Evolutionary conservation across 2,797 vertebrate species (phyloP).

Genomic region (Crenuchus spilurus): DNA sequence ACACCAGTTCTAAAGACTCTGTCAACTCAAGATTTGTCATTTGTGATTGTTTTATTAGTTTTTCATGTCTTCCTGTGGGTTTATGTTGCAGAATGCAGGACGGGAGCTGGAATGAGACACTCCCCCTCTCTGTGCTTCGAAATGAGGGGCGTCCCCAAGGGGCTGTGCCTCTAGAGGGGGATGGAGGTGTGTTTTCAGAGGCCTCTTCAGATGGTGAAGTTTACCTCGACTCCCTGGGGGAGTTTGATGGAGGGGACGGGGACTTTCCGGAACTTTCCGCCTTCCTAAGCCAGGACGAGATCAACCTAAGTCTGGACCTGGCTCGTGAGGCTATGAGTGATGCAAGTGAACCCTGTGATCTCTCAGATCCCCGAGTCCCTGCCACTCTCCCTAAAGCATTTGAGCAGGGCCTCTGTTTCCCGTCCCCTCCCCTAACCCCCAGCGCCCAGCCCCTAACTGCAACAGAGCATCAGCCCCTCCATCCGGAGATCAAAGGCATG

Average conservation of each 20-base stretch:
- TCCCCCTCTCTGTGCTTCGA: slow-evolving; percentile 77
- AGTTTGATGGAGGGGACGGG: slow-evolving; percentile 77
- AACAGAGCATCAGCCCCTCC: slow-evolving; percentile 54
- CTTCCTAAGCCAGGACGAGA: slow-evolving; percentile 94
- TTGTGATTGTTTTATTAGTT: background rate
- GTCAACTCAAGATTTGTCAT: background rate
- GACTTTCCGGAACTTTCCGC: slow-evolving; percentile 86
- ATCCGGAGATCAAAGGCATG: slow-evolving; percentile 68
- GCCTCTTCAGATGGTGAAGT: slow-evolving; percentile 81
- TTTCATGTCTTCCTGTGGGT: slow-evolving; percentile 15
- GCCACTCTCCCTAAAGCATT: slow-evolving; percentile 55
- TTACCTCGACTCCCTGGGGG: slow-evolving; percentile 81
- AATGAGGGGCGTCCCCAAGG: slow-evolving; percentile 73
- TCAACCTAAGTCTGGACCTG: slow-evolving; percentile 90
- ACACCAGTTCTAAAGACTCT: no score
- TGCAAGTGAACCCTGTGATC: slow-evolving; percentile 69
- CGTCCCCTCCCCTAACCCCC: slow-evolving; percentile 40
- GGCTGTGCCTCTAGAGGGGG: slow-evolving; percentile 65
- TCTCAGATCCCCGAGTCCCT: slow-evolving; percentile 58
- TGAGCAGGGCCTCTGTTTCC: slow-evolving; percentile 68
- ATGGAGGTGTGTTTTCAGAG: slow-evolving; percentile 78
- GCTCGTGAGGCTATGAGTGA: slow-evolving; percentile 87
- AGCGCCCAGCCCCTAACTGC: slow-evolving; percentile 38
- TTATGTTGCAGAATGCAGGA: slow-evolving; percentile 85
- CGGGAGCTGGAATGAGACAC: slow-evolving; percentile 78